These are phyloP conservation scores for Oasisia sp. DNA, from an alignment of 2,888 invertebrate species.

Conservation along the genomic window DNA sequence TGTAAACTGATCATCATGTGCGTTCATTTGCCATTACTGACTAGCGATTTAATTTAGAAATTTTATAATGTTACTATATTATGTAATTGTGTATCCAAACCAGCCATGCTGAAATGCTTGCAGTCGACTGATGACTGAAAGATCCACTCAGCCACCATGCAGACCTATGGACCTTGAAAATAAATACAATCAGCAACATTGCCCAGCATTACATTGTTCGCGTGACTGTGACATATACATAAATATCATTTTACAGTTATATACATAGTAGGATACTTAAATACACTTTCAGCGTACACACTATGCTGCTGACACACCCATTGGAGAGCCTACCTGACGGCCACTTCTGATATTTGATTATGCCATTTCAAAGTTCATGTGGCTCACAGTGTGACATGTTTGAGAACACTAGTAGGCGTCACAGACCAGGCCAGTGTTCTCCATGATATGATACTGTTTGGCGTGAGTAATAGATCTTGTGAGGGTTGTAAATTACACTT, in stretches of 20 bases:
- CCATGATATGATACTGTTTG: not conserved
- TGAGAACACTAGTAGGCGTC: not conserved
- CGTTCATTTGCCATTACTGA: not conserved
- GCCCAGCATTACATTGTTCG: not conserved
- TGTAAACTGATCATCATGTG: not conserved
- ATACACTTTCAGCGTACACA: not conserved
- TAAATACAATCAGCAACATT: not conserved
- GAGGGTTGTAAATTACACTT: not conserved
- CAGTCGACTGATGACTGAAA: not conserved
- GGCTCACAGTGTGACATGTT: not conserved
- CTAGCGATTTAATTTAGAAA: not conserved
- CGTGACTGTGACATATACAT: not conserved
- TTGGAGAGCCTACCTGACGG: not conserved
- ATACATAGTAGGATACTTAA: not conserved
- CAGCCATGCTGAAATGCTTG: not conserved
- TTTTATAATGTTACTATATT: not conserved
- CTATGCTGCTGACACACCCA: not conserved
- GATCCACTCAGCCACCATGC: not conserved
- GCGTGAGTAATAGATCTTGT: not conserved
- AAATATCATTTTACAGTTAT: constrained; percentile 12
- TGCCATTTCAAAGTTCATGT: not conserved
- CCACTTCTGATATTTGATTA: not conserved
- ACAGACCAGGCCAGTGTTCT: not conserved
- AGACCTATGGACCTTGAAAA: not conserved
- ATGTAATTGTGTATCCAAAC: not conserved